These are phyloP conservation scores for Anguilla anguilla DNA, from an alignment of 2,797 vertebrate genomes.

Conservation along the genomic window DNA sequence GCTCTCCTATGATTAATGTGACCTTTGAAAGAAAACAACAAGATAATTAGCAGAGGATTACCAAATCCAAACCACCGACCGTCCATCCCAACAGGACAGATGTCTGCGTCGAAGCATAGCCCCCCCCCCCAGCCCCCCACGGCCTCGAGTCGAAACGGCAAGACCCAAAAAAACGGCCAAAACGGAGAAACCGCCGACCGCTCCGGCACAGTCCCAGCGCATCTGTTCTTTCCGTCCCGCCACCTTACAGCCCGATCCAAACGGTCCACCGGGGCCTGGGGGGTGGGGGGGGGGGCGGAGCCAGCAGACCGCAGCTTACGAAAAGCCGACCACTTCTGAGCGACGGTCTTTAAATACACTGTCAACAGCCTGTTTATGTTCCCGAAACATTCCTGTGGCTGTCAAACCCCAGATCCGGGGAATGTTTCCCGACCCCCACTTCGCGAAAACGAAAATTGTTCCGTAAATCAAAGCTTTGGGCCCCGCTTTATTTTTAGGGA, in stretches of 20 bases:
- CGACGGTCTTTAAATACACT: conserved; percentile 58
- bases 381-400: conserved; percentile 59
- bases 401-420: conserved; percentile 56
- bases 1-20: conserved; percentile 55
- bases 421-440: conserved; percentile 49
- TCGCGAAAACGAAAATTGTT: conserved; percentile 51
- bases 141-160: conserved; percentile 38
- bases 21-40: conserved; percentile 55
- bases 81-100: conserved; percentile 48
- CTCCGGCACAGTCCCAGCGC: conserved; percentile 49
- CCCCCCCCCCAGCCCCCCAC: background rate
- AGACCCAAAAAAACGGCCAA: conserved; percentile 59
- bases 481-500: conserved; percentile 46
- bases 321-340: conserved; percentile 60
- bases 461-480: conserved; percentile 52
- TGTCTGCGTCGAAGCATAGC: conserved; percentile 51
- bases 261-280: conserved; percentile 34
- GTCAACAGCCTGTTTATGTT: conserved; percentile 61
- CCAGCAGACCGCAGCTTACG: conserved; percentile 57
- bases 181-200: conserved; percentile 59
- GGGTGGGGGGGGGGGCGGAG: background rate
- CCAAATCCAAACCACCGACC: conserved; percentile 48
- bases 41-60: conserved; percentile 53
- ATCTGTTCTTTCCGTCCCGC: conserved; percentile 36
- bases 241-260: conserved; percentile 43